phyloP scores from a whole-genome alignment of 2,797 vertebrate species.

The Betta splendens region DNA sequence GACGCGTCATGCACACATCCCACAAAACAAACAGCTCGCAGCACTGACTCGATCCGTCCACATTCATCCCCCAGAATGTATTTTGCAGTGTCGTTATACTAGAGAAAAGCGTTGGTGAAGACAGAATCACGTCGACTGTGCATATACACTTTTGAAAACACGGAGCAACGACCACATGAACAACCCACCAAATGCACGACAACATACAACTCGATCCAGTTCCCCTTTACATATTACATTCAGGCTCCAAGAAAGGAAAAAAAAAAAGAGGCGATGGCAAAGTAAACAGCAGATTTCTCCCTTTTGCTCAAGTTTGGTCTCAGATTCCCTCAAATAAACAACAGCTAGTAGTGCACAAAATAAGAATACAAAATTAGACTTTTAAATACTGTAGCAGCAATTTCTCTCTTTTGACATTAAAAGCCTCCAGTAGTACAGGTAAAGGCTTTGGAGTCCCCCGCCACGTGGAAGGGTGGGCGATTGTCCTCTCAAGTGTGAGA shows the following conservation, averaged over 20 bases:
- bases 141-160: slow-evolving; percentile 69
- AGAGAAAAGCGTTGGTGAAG: slow-evolving; percentile 64
- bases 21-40: slow-evolving; percentile 33
- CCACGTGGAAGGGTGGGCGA: slow-evolving; percentile 65
- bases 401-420: slow-evolving; percentile 75
- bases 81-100: slow-evolving; percentile 54
- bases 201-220: slow-evolving; percentile 69
- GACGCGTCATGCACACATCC: slow-evolving; percentile 38
- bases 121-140: slow-evolving; percentile 73
- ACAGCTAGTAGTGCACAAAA: slow-evolving; percentile 87
- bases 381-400: slow-evolving; percentile 89
- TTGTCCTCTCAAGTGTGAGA: slow-evolving; percentile 77
- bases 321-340: slow-evolving; percentile 76
- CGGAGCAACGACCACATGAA: slow-evolving; percentile 73
- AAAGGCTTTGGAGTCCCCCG: slow-evolving; percentile 71
- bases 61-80: slow-evolving; percentile 30
- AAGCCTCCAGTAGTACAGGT: slow-evolving; percentile 76
- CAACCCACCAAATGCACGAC: slow-evolving; percentile 64
- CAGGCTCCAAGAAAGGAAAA: slow-evolving; percentile 68
- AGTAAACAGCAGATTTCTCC: slow-evolving; percentile 81
- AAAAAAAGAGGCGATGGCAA: slow-evolving; percentile 66
- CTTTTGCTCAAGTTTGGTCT: slow-evolving; percentile 84
- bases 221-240: slow-evolving; percentile 76
- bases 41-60: slow-evolving; percentile 27
- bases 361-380: slow-evolving; percentile 86